Evolutionary conservation across 2,888 invertebrate genomes (phyloP).

Genomic region (Siphlonurus alternatus): DNA sequence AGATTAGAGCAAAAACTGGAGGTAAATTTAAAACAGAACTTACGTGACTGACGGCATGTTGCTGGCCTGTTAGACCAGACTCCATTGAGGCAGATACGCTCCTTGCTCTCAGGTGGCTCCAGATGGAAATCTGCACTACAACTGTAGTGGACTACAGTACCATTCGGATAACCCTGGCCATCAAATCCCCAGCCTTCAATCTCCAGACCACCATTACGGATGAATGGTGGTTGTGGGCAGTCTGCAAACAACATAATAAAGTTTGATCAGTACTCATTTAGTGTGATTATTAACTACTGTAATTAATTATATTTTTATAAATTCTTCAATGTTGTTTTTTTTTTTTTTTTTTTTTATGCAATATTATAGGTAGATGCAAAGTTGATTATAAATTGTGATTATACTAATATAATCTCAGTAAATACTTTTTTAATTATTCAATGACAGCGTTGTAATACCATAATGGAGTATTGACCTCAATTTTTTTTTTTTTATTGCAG

Average conservation of each 20-base stretch:
- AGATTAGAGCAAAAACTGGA: too few relatives aligned
- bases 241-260: neutral
- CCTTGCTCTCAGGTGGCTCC: neutral
- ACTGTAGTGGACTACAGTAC: neutral
- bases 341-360: neutral
- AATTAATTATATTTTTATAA: neutral
- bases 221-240: neutral
- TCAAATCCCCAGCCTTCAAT: neutral
- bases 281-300: neutral
- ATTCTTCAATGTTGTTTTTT: neutral
- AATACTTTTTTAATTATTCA: too few relatives aligned
- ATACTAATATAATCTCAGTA: too few relatives aligned
- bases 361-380: too few relatives aligned
- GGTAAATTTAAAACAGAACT: too few relatives aligned
- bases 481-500: too few relatives aligned
- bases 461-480: too few relatives aligned
- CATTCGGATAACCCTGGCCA: neutral
- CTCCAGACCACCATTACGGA: neutral
- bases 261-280: neutral
- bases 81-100: neutral
- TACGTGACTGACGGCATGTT: neutral
- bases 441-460: too few relatives aligned
- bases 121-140: neutral
- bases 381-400: too few relatives aligned
- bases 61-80: neutral